Evolutionary conservation across 2,797 vertebrate species (phyloP), one percentile per base, ranked within the genome.

Genomic region (Chelmon rostratus): DNA sequence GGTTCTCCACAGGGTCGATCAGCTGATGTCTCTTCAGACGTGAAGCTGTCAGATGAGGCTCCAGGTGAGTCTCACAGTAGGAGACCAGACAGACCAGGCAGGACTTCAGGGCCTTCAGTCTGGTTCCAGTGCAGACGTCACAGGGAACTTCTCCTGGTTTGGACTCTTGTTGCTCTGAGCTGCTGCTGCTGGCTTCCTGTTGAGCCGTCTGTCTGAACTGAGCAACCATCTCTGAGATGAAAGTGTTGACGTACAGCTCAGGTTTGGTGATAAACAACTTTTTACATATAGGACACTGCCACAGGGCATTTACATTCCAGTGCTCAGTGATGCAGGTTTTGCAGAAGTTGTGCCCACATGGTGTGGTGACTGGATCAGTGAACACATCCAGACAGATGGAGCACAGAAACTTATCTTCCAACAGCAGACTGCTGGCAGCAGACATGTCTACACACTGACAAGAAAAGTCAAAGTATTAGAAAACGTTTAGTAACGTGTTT

Each of bases 271-370:
- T 19, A 1, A 70, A 81, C 10, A 0, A 1, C 7, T 70, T 0
- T 1, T 75, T 35, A 58, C 76, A 78, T 19, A 71, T 1, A 0
- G 76, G 76, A 66, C 76, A 78, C 23, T 0, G 33, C 67, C 0
- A 56, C 19, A 1, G 1, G 21, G 42, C 0, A 5, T 0, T 21
- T 3, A 1, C 35, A 6, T 25, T 21, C 76, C 76, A 78, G 61
- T 52, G 25, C 49, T 25, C 0, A 23, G 0, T 64, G 53, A 78
- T 71, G 76, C 76, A 78, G 19, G 0, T 42, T 11, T 50, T 71
- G 35, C 76, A 78, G 68, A 71, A 78, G 76, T 78, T 78, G 68
- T 78, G 76, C 67, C 68, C 76, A 67, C 76, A 79, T 15, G 68
- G 11, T 40, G 2, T 71, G n/a, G 1, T 42, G 72, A 75, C 78